Conservation (phyloP, 2,888 invertebrate species). For the Tridacna gigas region DNA sequence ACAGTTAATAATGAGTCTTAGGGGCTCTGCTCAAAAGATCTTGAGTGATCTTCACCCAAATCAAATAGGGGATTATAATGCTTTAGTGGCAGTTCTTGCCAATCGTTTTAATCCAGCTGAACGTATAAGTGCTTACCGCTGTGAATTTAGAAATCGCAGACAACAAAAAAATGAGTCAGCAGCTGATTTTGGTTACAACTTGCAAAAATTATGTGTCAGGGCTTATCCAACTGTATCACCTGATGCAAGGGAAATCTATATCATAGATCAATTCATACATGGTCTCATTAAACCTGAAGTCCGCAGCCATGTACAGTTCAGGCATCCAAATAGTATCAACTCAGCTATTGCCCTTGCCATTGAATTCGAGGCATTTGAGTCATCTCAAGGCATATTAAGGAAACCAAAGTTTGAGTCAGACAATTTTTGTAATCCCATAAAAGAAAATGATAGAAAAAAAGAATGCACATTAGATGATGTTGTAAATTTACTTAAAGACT, state of each 20-base stretch:
- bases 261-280: constrained; percentile 31
- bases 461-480: constrained; percentile 16
- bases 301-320: constrained; percentile 39
- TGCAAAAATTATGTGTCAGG: constrained; percentile 28
- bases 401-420: constrained; percentile 30
- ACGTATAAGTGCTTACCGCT: constrained; percentile 15
- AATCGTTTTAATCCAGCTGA: constrained; percentile 32
- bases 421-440: neutral
- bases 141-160: constrained; percentile 35
- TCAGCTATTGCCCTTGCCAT: constrained; percentile 34
- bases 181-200: constrained; percentile 29
- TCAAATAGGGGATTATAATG: constrained; percentile 3
- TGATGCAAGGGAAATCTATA: constrained; percentile 31
- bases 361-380: constrained; percentile 44
- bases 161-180: constrained; percentile 12
- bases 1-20: constrained; percentile 15
- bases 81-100: neutral
- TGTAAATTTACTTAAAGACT: constrained; percentile 11
- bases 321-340: constrained; percentile 29
- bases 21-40: constrained; percentile 14
- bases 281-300: constrained; percentile 30
- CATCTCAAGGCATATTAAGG: constrained; percentile 26
- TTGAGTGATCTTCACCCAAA: constrained; percentile 12
- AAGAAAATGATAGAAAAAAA: neutral
- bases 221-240: constrained; percentile 22